Percentiles rank a stretch among this genome's conserved stretches.
phyloP scores from a whole-genome alignment of 2,888 invertebrate species.

The Leptinotarsa haldemani region DNA sequence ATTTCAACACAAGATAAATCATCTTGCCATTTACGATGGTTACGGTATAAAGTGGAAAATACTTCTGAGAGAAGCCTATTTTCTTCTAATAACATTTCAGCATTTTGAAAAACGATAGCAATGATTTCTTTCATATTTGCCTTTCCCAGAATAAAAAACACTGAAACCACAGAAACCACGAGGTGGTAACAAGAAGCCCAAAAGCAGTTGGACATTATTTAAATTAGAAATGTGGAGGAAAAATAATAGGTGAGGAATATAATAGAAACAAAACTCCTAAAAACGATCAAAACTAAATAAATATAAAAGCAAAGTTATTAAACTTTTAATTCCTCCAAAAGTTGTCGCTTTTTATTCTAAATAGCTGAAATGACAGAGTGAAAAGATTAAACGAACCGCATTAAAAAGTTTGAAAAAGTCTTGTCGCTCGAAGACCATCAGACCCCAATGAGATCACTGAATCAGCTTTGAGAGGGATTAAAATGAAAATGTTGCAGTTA shows the following conservation, averaged over 20 bases:
- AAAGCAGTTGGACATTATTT: neutral
- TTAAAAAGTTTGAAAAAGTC: constrained; percentile 41
- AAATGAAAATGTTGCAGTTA: constrained; percentile 35
- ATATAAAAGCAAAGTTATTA: constrained; percentile 36
- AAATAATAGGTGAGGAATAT: constrained; percentile 30
- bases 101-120: neutral
- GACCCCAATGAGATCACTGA: constrained; percentile 36
- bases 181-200: neutral
- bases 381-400: constrained; percentile 47
- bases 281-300: constrained; percentile 33
- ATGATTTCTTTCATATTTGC: neutral
- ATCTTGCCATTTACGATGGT: too few relatives aligned
- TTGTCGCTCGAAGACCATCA: constrained; percentile 41
- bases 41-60: too few relatives aligned
- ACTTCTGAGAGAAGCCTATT: too few relatives aligned
- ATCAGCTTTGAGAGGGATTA: constrained; percentile 39
- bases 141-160: neutral
- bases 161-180: too few relatives aligned
- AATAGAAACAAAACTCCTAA: constrained; percentile 35
- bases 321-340: constrained; percentile 41
- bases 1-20: too few relatives aligned
- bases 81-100: neutral
- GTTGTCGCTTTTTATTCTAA: constrained; percentile 42
- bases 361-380: constrained; percentile 38
- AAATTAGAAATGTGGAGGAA: constrained; percentile 15